phyloP scores from a whole-genome alignment of 2,797 vertebrate genomes.

The Poeciliopsis infans region DNA sequence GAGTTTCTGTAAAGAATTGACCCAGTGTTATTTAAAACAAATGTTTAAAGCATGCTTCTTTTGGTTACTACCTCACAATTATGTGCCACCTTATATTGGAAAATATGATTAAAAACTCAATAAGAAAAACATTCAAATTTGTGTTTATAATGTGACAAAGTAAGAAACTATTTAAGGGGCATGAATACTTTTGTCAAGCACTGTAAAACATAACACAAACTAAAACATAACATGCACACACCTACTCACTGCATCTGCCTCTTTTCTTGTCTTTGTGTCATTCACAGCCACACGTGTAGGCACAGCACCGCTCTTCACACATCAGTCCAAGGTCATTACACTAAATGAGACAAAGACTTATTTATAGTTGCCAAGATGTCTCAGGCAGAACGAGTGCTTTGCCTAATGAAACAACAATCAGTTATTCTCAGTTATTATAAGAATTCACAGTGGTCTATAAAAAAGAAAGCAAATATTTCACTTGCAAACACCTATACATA shows the following conservation, averaged over 20 bases:
- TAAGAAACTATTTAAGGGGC: background rate
- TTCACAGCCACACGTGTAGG: slow-evolving; percentile 23
- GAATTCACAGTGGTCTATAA: slow-evolving; percentile 12
- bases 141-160: slow-evolving; percentile 1
- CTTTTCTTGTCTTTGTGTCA: slow-evolving; percentile 23
- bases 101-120: background rate
- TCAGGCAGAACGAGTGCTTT: slow-evolving; percentile 33
- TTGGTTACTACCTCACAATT: background rate
- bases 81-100: background rate
- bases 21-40: background rate
- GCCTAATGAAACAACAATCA: slow-evolving; percentile 19
- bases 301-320: slow-evolving; percentile 35
- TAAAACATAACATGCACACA: slow-evolving; percentile 11
- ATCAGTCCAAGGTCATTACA: slow-evolving; percentile 44
- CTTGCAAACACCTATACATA: background rate
- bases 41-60: background rate
- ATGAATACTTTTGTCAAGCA: background rate
- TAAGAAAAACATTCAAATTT: background rate
- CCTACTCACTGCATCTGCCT: slow-evolving; percentile 12
- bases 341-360: slow-evolving; percentile 45
- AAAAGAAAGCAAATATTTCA: slow-evolving; percentile 26
- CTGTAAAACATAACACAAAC: background rate
- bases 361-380: slow-evolving; percentile 40
- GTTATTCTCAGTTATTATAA: slow-evolving; percentile 32
- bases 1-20: background rate